phyloP scores from a whole-genome alignment of 2,113 vertebrate genomes.

The Rostratula benghalensis region DNA sequence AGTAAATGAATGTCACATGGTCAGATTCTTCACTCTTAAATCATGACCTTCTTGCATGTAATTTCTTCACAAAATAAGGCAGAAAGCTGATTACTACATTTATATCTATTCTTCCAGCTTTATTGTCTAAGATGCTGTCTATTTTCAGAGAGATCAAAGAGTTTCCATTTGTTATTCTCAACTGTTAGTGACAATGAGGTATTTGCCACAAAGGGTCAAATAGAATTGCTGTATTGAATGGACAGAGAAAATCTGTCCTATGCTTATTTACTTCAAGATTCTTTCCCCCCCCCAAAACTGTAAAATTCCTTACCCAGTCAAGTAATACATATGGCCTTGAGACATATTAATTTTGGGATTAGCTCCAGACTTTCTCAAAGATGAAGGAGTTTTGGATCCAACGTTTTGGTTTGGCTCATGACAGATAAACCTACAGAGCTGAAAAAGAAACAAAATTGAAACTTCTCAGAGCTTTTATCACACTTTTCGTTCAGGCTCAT shows the following conservation, averaged over 20 bases:
- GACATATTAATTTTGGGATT: neutral
- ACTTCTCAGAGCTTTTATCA: neutral
- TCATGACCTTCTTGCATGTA: neutral
- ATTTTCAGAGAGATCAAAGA: neutral
- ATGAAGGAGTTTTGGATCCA: neutral
- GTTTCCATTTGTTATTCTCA: neutral
- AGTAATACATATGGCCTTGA: neutral
- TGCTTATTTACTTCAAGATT: neutral
- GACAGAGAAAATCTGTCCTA: neutral
- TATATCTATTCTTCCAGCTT: neutral
- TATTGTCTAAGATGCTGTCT: neutral
- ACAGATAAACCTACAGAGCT: neutral
- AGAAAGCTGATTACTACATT: neutral
- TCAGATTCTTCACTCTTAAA: neutral
- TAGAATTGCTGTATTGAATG: neutral
- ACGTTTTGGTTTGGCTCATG: neutral
- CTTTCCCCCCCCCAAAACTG: fast-evolving
- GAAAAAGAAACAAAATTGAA: neutral
- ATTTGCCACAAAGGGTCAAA: neutral
- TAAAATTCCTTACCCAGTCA: neutral
- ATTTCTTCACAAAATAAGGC: neutral
- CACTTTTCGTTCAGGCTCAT: neutral
- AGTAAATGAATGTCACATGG: neutral
- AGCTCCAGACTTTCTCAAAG: neutral
- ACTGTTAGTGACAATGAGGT: neutral